Percentiles rank a stretch among this genome's conserved stretches.
These are phyloP conservation scores for Eupeodes luniger DNA, from an alignment of 2,888 invertebrate genomes.

Conservation along the genomic window DNA sequence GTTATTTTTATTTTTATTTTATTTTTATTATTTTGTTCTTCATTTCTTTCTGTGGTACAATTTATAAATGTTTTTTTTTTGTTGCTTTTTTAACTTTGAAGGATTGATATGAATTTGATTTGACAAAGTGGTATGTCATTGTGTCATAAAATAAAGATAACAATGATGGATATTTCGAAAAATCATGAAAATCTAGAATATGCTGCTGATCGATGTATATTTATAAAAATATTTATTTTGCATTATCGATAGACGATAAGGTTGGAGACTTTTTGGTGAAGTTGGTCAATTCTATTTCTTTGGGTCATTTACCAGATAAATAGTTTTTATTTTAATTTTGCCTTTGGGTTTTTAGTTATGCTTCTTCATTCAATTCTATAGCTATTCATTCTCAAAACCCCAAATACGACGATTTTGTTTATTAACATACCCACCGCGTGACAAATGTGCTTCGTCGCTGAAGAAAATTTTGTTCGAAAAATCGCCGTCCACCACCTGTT, in stretches of 20 bases:
- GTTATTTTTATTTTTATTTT: conserved; percentile 37
- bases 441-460: no score
- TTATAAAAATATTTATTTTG: conserved; percentile 35
- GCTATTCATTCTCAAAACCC: no score
- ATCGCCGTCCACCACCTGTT: no score
- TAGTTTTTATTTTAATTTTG: no score
- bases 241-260: background rate
- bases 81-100: conserved; percentile 15
- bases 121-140: conserved; percentile 67
- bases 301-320: no score
- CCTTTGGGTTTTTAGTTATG: no score
- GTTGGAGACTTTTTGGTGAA: background rate
- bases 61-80: conserved; percentile 9
- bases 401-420: no score
- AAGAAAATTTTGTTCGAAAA: no score
- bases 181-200: background rate
- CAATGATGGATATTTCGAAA: conserved; percentile 54
- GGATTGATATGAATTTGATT: conserved; percentile 46
- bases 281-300: no score
- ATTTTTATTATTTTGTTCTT: background rate
- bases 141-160: conserved; percentile 57
- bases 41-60: background rate
- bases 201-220: background rate
- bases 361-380: no score
- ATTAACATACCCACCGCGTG: no score